Conservation (phyloP, 92 coral and sea anemone genomes). For the Plumapathes pennacea region DNA sequence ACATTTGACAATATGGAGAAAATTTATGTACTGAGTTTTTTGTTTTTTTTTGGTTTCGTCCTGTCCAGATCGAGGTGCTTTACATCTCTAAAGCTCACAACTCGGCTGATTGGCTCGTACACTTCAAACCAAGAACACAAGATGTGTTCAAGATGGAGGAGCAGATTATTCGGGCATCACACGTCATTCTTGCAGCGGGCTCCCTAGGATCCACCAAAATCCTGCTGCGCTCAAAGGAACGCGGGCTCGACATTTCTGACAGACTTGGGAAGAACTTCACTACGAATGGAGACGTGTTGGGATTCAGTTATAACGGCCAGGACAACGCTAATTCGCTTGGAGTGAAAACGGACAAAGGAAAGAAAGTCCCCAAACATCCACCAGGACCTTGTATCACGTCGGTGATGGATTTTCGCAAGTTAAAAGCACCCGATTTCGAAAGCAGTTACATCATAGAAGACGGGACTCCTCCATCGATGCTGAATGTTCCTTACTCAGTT, state of each 20-base stretch:
- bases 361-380: neutral
- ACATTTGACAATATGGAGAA: too few relatives aligned
- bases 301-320: slow-evolving; percentile 44
- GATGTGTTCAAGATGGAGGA: slow-evolving; percentile 27
- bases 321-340: slow-evolving; percentile 31
- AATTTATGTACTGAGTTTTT: too few relatives aligned
- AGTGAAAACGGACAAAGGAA: slow-evolving; percentile 1
- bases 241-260: slow-evolving; percentile 37
- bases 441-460: slow-evolving; percentile 33
- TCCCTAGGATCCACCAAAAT: slow-evolving; percentile 63
- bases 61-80: slow-evolving; percentile 26
- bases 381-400: slow-evolving; percentile 55
- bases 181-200: slow-evolving; percentile 57
- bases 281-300: slow-evolving; percentile 55
- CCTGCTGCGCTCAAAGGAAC: slow-evolving; percentile 50
- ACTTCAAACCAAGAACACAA: slow-evolving; percentile 24
- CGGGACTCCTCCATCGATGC: slow-evolving; percentile 28
- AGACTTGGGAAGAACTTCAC: slow-evolving; percentile 35
- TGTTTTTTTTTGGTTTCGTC: neutral
- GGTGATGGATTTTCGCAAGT: slow-evolving; percentile 42
- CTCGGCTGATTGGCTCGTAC: slow-evolving; percentile 45
- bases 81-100: slow-evolving; percentile 11
- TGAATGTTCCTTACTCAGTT: slow-evolving; percentile 2
- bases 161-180: slow-evolving; percentile 23
- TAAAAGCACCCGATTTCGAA: neutral